Evolutionary conservation across 2,797 vertebrate species (phyloP), one percentile per base, ranked within the genome.

Genomic region (Syndactyla subalaris): DNA sequence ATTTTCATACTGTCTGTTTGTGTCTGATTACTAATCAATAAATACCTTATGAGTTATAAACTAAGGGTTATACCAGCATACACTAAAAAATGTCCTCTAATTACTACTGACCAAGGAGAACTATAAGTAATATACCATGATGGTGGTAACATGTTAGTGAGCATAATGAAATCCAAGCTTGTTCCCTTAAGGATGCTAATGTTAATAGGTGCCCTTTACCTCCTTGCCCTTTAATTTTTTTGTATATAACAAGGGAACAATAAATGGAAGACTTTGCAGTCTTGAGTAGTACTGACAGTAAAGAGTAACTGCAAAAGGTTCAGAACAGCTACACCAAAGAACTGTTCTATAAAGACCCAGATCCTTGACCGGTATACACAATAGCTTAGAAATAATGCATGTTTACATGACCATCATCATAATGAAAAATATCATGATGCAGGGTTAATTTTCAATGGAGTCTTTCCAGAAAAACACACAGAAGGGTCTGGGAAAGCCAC

Each of bases 41-140:
- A 78, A 85, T 92, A 92, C 11, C 14, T 59, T 93, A 72, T 63
- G 71, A 77, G 34, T 88, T 92, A 63, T 13, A 92, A 96, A 49
- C 15, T 76, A 38, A 84, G 14, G 20, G 34, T 36, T 82, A 57
- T 51, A 32, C n/a, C 93, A 86, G 43, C 51, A 52, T 82, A 49
- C 29, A 61, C 30, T 92, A 41, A 86, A 85, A 94, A 90, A 90
- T 80, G 8, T 70, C 6, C 82, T 61, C 29, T 81, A 82, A 88
- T 90, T 86, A 73, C 55, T 70, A 36, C 55, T 70, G 45, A 22
- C 36, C 45, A 73, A 49, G 41, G 63, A 90, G 62, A 82, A 14
- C 51, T 79, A 29, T 46, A 73, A 85, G 81, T 89, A 88, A 71
- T 90, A 84, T 18, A 52, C 15, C 16, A 14, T 46, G 39, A 54